phyloP scores from a whole-genome alignment of 2,797 vertebrate species.

The Muraenolepis orangiensis region DNA sequence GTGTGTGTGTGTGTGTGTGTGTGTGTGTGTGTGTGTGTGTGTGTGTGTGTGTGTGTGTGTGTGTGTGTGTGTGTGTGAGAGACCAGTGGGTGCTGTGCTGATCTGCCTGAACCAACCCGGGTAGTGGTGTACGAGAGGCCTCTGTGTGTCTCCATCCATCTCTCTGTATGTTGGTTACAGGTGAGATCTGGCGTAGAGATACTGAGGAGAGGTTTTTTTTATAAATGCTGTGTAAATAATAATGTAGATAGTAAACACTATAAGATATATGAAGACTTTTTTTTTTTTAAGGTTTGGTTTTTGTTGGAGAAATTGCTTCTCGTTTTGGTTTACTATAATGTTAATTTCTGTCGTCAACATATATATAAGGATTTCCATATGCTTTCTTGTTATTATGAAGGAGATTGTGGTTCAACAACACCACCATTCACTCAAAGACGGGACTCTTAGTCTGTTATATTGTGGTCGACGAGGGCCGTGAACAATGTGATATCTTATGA shows the following conservation, averaged over 20 bases:
- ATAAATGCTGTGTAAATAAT: not conserved
- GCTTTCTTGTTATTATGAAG: not conserved
- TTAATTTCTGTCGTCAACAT: not conserved
- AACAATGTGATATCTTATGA: slow-evolving; percentile 1
- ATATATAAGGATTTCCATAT: not conserved
- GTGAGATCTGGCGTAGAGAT: not conserved
- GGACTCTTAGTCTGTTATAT: not conserved
- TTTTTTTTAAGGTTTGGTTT: not conserved
- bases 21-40: too few relatives aligned
- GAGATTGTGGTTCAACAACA: not conserved
- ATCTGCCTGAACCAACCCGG: not conserved
- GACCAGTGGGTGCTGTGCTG: not conserved
- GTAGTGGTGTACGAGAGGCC: too few relatives aligned
- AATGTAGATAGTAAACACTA: not conserved
- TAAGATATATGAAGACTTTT: not conserved
- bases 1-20: too few relatives aligned
- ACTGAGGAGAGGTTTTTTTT: not conserved
- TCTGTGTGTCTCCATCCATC: too few relatives aligned
- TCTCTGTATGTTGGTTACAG: not conserved
- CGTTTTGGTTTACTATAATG: not conserved
- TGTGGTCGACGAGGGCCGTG: not conserved
- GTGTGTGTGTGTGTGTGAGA: too few relatives aligned
- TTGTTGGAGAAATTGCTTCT: not conserved
- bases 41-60: too few relatives aligned
- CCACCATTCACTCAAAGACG: not conserved